phyloP scores from a whole-genome alignment of 2,113 vertebrate species.

The Alces alces region DNA sequence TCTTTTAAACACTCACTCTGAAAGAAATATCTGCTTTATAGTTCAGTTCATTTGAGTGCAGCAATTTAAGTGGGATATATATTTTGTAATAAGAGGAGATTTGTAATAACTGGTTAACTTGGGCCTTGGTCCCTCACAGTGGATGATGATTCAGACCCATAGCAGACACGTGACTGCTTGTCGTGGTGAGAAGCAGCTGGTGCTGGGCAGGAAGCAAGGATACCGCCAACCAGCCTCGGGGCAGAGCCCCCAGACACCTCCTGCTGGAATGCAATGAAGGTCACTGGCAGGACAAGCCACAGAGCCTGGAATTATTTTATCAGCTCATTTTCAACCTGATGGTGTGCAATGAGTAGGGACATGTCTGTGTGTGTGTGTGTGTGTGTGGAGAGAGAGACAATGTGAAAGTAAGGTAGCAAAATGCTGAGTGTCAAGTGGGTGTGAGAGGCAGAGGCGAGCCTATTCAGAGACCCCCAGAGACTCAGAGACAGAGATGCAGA shows the following conservation, averaged over 20 bases:
- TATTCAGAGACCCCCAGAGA: not conserved
- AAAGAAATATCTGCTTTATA: not conserved
- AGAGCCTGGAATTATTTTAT: not conserved
- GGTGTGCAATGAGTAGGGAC: not conserved
- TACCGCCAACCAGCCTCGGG: not conserved
- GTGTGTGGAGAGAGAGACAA: not conserved
- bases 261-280: slow-evolving; percentile 15
- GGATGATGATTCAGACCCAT: slow-evolving; percentile 11
- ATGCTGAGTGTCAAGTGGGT: not conserved
- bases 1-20: not conserved
- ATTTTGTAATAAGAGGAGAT: slow-evolving; percentile 24
- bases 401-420: not conserved
- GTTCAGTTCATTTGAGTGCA: not conserved
- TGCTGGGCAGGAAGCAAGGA: slow-evolving; percentile 29
- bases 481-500: not conserved
- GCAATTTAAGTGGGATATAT: not conserved
- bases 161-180: not conserved
- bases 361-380: too few species aligned
- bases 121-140: not conserved
- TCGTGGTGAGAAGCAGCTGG: not conserved
- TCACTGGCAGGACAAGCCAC: slow-evolving; percentile 11
- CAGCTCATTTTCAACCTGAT: not conserved
- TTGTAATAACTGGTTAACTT: not conserved
- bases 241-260: slow-evolving; percentile 5
- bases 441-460: not conserved